Base-by-base conservation (phyloP, 2,888 invertebrate genomes). In the Orthosia incerta region DNA sequence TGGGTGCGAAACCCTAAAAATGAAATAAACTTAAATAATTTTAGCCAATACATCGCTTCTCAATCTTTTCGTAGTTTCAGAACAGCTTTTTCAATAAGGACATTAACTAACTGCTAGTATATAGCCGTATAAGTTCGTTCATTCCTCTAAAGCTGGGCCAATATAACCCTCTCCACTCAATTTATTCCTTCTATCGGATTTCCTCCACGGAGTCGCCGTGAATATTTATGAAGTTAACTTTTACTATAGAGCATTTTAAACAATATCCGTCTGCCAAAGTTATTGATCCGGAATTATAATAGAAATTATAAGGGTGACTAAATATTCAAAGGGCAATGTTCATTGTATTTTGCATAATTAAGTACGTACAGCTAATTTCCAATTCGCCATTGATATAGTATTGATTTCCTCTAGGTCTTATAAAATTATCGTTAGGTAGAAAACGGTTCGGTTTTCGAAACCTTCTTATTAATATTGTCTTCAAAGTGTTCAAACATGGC, bases 141-240 rank as follows among this genome's bases (percentile, higher is more conserved):
- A 82, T 73, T 82, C 57, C 55, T 63, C 79, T 61, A 84, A 88
- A 89, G 80, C 87, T 68, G 71, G 31, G 48, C 88, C 90, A 90
- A 91, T 92, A 90, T 91, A 89, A 88, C 90, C 89, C 85, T 86
- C 88, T 88, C 85, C 78, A 84, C 89, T 90, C 89, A 92, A 93
- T 93, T 92, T 93, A 92, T 92, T 92, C 91, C 87, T 87, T 89
- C 91, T 91, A 92, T 93, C 90, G 90, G 91, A 92, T 93, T 93
- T 91, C 89, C 89, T 89, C 87, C 82, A 83, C 84, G 82, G 86
- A 87, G 85, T 86, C 82, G 79, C 84, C 82, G 85, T 93, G 93
- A 93, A 94, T 94, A 94, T 94, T 94, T 93, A 94, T 94, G 92
- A 93, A 91, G 85, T 87, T 82, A 90, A 92, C 90, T 94, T 93